Evolutionary conservation across 2,888 invertebrate genomes (phyloP), one percentile per base, ranked within the genome.

Genomic region (Pardosa pseudoannulata): DNA sequence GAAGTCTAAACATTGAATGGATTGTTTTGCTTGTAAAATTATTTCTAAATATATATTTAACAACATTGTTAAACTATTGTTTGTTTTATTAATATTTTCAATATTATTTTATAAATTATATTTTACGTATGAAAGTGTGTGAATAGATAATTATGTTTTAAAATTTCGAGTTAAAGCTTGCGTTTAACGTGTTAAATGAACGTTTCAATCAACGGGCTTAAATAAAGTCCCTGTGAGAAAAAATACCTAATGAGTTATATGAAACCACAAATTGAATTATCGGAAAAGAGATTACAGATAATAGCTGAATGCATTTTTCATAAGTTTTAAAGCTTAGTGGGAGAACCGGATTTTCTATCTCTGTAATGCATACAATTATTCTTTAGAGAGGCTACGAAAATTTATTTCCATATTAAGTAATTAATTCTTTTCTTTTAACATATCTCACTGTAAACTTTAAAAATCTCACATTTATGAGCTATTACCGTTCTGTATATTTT

Each of bases 221-320:
- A 6, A 46, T 46, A 46, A 46, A 46, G 9, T 16, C 41, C 41
- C n/a, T n/a, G n/a, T n/a, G 2, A 46, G 41, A 16, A 46, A 46
- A 46, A 46, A 13, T 46, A 13, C 16, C 41, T 46, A 46, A 46
- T 46, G 13, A 46, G 41, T 46, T 46, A 46, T 16, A 46, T n/a
- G 41, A 46, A 46, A 46, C 6, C 6, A 46, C 41, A 46, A 46
- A 46, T 46, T 46, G 41, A 46, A 46, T 46, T 46, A 46, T 46
- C 16, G 41, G 41, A 46, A 46, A 46, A 46, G 16, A 16, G 41
- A 46, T 46, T 46, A 46, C 16, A 46, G 41, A 46, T 46, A 46
- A 46, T 46, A 46, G 41, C 41, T 46, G 41, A 46, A 46, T 46
- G 16, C 41, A 46, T 46, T 46, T 46, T 46, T 46, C 41, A 46